A percentile compares a stretch with the other conserved stretches of the same genome.
phyloP scores from a whole-genome alignment of 1,140 invertebrate genomes.

The Meloidogyne floridensis region DNA sequence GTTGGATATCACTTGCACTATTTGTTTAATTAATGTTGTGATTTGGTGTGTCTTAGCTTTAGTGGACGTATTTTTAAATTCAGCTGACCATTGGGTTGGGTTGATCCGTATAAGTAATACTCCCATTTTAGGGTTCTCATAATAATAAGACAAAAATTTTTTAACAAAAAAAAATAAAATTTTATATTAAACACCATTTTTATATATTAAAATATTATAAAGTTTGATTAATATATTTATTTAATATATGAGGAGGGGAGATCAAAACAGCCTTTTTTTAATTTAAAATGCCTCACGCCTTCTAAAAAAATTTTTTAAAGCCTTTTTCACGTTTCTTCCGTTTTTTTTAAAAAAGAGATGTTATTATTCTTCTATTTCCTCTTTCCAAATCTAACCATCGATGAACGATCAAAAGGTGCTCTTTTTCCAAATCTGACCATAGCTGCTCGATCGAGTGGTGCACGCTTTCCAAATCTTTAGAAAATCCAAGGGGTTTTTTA shows the following conservation, averaged over 20 bases:
- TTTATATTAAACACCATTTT: conserved; percentile 3
- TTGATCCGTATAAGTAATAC: too few relatives aligned
- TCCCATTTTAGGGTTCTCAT: too few relatives aligned
- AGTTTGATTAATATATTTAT: conserved; percentile 1
- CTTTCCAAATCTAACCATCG: conserved; percentile 15
- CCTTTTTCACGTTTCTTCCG: background rate
- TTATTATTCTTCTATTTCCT: background rate
- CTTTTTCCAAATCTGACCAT: conserved; percentile 24
- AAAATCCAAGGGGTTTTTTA: background rate
- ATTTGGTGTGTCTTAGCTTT: too few relatives aligned
- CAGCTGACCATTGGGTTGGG: too few relatives aligned
- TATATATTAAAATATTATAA: background rate
- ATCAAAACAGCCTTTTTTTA: background rate
- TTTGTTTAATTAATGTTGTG: too few relatives aligned
- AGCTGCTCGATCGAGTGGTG: background rate
- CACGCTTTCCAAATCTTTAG: conserved; percentile 6
- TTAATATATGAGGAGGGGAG: background rate
- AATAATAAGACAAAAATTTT: too few relatives aligned
- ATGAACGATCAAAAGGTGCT: conserved; percentile 22
- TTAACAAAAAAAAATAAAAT: background rate
- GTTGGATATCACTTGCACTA: too few relatives aligned
- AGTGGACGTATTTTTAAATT: too few relatives aligned
- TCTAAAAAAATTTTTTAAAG: background rate
- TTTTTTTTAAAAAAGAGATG: too few relatives aligned
- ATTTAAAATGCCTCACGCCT: background rate